Conservation (phyloP, 1,140 invertebrate species). For the Psilanteris sp. region DNA sequence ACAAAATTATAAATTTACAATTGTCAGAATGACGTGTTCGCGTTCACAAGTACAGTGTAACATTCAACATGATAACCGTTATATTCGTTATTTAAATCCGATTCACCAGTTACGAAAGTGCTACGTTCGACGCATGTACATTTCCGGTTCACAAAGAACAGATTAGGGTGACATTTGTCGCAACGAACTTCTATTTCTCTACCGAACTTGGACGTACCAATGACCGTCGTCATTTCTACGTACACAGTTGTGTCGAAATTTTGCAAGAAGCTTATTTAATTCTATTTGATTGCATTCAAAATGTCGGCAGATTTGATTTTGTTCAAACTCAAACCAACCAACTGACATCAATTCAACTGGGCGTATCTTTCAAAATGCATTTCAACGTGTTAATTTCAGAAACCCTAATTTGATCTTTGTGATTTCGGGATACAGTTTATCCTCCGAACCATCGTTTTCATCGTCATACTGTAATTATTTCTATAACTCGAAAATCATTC, state of each 20-base stretch:
- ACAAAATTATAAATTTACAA: slow-evolving; percentile 56
- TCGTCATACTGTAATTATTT: slow-evolving; percentile 59
- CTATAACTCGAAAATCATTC: slow-evolving; percentile 51
- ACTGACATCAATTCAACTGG: too few species aligned
- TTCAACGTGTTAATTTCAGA: too few species aligned
- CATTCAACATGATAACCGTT: slow-evolving; percentile 22
- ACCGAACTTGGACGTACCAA: too few species aligned
- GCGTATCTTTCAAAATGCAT: too few species aligned
- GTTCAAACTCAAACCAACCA: too few species aligned
- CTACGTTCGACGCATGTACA: slow-evolving; percentile 9
- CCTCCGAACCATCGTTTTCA: slow-evolving; percentile 35
- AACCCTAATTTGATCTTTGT: slow-evolving; percentile 10
- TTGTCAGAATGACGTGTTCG: slow-evolving; percentile 44
- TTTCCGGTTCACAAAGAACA: slow-evolving; percentile 10
- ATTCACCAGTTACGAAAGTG: slow-evolving; percentile 37
- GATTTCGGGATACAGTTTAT: slow-evolving; percentile 16
- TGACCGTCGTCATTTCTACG: too few species aligned
- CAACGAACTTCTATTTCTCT: too few species aligned
- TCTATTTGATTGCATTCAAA: too few species aligned
- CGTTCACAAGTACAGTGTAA: slow-evolving; percentile 37
- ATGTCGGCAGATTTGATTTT: too few species aligned
- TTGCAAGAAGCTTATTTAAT: too few species aligned
- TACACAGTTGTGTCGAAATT: too few species aligned
- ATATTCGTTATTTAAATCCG: slow-evolving; percentile 42
- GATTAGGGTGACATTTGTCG: slow-evolving; percentile 18